phyloP scores from a whole-genome alignment of 2,888 invertebrate genomes.

The Dexiosoma caninum region DNA sequence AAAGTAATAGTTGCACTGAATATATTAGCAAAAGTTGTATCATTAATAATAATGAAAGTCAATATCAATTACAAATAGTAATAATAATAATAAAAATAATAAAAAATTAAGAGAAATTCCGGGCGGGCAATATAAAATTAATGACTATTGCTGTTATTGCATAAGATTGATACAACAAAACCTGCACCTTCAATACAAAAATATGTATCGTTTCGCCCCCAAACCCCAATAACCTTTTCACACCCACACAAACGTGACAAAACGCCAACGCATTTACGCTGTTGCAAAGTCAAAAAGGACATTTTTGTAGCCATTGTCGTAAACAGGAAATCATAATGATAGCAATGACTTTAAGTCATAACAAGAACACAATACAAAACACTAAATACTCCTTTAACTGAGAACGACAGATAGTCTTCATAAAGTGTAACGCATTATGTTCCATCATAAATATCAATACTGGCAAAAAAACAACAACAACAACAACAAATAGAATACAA shows the following conservation, averaged over 20 bases:
- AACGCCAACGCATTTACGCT: neutral
- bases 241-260: neutral
- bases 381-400: neutral
- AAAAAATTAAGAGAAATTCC: constrained; percentile 29
- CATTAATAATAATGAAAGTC: constrained; percentile 16
- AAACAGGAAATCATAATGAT: constrained; percentile 47
- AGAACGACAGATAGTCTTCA: neutral
- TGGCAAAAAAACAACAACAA: neutral
- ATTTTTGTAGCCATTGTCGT: neutral
- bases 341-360: constrained; percentile 6
- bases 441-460: constrained; percentile 39
- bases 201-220: neutral
- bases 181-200: neutral
- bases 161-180: neutral
- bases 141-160: constrained; percentile 34
- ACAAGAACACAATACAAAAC: neutral
- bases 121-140: constrained; percentile 32
- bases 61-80: constrained; percentile 50
- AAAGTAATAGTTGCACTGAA: neutral
- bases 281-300: neutral
- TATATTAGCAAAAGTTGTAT: neutral
- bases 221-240: neutral
- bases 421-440: constrained; percentile 54
- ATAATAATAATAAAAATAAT: constrained; percentile 32
- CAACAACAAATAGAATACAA: neutral